Percentiles rank a stretch among this genome's conserved stretches.
These are phyloP conservation scores for Sparus aurata DNA, from an alignment of 2,797 vertebrate genomes.

Conservation along the genomic window DNA sequence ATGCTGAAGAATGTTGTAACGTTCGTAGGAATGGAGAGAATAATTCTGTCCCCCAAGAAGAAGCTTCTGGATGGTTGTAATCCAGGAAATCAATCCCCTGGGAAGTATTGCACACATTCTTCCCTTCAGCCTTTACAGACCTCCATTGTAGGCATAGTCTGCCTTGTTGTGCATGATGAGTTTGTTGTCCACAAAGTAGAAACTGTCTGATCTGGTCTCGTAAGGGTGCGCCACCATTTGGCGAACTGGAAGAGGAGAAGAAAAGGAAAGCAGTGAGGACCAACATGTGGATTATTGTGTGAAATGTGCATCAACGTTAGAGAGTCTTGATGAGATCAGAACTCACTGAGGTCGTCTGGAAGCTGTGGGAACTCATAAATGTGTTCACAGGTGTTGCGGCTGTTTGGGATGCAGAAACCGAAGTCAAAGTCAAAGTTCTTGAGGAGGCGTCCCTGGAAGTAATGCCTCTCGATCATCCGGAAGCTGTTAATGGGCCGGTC, in stretches of 20 bases:
- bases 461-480: constrained; percentile 98
- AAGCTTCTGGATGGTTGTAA: constrained; percentile 33
- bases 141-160: constrained; percentile 98
- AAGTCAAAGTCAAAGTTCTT: constrained; percentile 99
- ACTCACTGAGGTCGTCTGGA: constrained; percentile 96
- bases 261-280: background rate
- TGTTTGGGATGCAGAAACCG: constrained; percentile 98
- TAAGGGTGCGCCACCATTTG: constrained; percentile 97
- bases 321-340: background rate
- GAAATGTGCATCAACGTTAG: background rate
- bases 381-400: constrained; percentile 98
- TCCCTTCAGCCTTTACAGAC: constrained; percentile 84
- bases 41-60: constrained; percentile 41
- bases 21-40: constrained; percentile 58
- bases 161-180: constrained; percentile 99
- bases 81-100: constrained; percentile 40
- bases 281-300: background rate
- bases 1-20: constrained; percentile 40
- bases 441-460: constrained; percentile 95
- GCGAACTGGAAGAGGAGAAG: constrained; percentile 84
- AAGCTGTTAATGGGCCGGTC: constrained; percentile 96
- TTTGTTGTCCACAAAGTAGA: constrained; percentile 99
- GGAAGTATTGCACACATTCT: constrained; percentile 48
- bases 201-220: constrained; percentile 98
- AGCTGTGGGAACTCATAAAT: constrained; percentile 99